phyloP scores from a whole-genome alignment of 2,888 invertebrate species.

The Andrena bucephala region DNA sequence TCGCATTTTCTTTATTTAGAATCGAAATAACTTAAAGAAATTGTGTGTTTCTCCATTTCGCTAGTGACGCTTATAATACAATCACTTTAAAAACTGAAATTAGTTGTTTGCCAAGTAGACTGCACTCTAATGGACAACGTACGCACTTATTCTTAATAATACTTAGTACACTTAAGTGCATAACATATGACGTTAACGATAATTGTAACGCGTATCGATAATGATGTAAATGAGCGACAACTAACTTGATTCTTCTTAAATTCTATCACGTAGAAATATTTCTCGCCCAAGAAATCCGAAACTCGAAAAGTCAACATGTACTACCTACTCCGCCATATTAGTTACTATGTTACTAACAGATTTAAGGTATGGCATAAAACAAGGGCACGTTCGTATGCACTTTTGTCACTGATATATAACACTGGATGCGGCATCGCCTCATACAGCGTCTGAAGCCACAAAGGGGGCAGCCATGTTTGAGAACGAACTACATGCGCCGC shows the following conservation, averaged over 20 bases:
- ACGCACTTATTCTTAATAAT: slow-evolving; percentile 58
- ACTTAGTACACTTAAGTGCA: slow-evolving; percentile 37
- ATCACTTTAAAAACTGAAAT: slow-evolving; percentile 30
- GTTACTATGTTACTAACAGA: slow-evolving; percentile 38
- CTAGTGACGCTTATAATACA: slow-evolving; percentile 31
- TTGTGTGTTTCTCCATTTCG: slow-evolving; percentile 16
- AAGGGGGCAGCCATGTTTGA: too few relatives aligned
- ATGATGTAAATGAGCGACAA: slow-evolving; percentile 33
- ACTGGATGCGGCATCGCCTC: too few relatives aligned
- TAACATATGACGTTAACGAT: slow-evolving; percentile 30
- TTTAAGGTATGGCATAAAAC: slow-evolving; percentile 34
- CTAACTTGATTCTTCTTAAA: slow-evolving; percentile 33
- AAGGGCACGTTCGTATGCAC: slow-evolving; percentile 18
- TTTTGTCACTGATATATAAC: too few relatives aligned
- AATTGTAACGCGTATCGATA: slow-evolving; percentile 25
- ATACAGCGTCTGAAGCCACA: too few relatives aligned
- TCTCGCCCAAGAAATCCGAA: slow-evolving; percentile 39
- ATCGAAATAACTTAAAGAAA: slow-evolving; percentile 39
- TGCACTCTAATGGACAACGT: slow-evolving; percentile 40
- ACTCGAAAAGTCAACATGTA: slow-evolving; percentile 47
- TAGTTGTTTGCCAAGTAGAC: slow-evolving; percentile 37
- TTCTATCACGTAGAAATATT: slow-evolving; percentile 37
- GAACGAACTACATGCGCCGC: too few relatives aligned
- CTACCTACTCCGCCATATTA: slow-evolving; percentile 59
- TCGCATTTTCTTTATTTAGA: slow-evolving; percentile 54